These are phyloP conservation scores for Rhinopomastus cyanomelas DNA, from an alignment of 2,113 vertebrate genomes.

Conservation along the genomic window DNA sequence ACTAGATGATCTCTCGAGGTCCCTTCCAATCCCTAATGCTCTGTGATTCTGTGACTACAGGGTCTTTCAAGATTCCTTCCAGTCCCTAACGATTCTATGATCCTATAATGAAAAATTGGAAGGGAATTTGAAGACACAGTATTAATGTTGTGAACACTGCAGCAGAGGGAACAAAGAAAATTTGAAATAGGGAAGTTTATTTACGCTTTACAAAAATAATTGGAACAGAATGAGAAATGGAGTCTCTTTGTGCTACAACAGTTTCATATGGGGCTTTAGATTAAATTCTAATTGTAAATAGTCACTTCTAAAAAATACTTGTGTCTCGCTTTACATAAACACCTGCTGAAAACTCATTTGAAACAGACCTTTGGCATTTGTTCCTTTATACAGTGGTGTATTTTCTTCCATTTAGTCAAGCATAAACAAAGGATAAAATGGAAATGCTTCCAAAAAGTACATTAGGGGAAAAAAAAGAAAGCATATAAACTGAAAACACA, in stretches of 20 bases:
- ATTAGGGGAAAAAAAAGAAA: neutral
- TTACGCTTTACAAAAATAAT: neutral
- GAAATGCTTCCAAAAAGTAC: neutral
- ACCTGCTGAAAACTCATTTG: neutral
- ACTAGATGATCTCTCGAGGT: no score
- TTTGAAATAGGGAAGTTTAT: neutral
- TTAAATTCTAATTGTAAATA: constrained; percentile 7
- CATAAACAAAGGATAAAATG: neutral
- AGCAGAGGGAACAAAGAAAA: neutral
- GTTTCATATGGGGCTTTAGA: neutral
- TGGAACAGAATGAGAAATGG: neutral
- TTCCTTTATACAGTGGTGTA: neutral
- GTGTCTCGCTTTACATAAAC: neutral
- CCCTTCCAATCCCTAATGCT: no score
- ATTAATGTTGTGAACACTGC: neutral
- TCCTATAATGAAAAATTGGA: neutral
- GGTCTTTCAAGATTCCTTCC: no score
- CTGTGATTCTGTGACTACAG: no score
- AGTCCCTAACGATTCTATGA: no score
- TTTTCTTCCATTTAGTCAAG: neutral
- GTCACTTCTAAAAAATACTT: neutral
- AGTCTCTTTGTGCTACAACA: neutral
- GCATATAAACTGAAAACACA: neutral
- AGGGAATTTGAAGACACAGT: neutral
- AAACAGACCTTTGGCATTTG: neutral